Evolutionary conservation across 2,113 vertebrate genomes (phyloP).

Genomic region (Andinoacara biseriatus): DNA sequence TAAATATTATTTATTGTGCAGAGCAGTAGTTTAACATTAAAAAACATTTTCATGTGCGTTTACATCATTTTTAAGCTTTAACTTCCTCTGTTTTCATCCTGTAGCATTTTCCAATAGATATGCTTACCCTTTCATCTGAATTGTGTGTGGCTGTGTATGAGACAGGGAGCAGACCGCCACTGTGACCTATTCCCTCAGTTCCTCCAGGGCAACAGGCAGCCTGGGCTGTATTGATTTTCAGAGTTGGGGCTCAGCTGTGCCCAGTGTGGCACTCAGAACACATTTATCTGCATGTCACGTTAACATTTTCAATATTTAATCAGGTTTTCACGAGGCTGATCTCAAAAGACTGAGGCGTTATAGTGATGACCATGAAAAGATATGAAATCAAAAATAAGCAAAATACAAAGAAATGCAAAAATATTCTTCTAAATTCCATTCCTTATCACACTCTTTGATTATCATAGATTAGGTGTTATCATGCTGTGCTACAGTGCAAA

Average conservation of each 20-base stretch:
- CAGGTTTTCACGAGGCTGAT: conserved; percentile 57
- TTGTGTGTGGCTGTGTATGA: conserved; percentile 24
- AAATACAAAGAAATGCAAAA: neutral
- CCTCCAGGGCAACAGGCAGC: conserved; percentile 65
- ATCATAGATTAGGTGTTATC: neutral
- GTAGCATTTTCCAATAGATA: neutral
- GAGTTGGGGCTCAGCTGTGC: conserved; percentile 74
- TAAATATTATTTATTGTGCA: neutral
- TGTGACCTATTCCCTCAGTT: conserved; percentile 76
- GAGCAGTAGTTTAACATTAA: neutral
- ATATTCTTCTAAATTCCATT: neutral
- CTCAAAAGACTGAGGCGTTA: conserved; percentile 24
- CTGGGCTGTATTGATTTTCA: conserved; percentile 72
- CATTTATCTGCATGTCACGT: conserved; percentile 73
- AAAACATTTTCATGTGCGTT: neutral
- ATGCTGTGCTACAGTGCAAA: neutral
- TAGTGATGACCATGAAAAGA: conserved; percentile 1
- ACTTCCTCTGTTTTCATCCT: neutral
- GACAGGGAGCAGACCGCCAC: conserved; percentile 35
- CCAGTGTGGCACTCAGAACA: conserved; percentile 73
- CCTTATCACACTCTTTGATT: neutral
- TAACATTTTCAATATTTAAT: conserved; percentile 80
- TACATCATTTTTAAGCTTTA: neutral
- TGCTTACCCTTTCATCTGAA: conserved; percentile 27
- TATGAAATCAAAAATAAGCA: conserved; percentile 2